These are phyloP conservation scores for Mimachlamys varia DNA, from an alignment of 2,888 invertebrate genomes.

Conservation along the genomic window DNA sequence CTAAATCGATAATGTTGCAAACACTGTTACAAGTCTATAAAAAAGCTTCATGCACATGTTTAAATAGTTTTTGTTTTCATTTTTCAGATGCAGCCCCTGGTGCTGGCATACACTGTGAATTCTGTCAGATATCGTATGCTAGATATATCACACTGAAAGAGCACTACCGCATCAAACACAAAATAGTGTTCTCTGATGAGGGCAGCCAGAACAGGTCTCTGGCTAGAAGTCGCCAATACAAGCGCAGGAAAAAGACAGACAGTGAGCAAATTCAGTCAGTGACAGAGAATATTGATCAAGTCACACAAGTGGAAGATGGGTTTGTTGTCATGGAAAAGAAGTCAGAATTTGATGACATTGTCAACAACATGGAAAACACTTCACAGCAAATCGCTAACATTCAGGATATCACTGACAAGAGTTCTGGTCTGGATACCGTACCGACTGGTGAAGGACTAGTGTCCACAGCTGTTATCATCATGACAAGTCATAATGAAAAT, in stretches of 20 bases:
- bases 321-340: slow-evolving; percentile 44
- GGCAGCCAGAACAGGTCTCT: background rate
- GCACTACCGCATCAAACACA: slow-evolving; percentile 66
- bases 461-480: background rate
- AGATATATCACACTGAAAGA: slow-evolving; percentile 60
- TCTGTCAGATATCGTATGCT: slow-evolving; percentile 65
- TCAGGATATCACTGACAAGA: background rate
- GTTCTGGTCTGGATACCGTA: background rate
- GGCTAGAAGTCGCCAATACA: background rate
- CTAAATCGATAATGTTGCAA: too few relatives aligned
- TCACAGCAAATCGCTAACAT: slow-evolving; percentile 42
- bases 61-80: slow-evolving; percentile 39
- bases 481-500: background rate
- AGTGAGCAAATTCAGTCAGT: background rate
- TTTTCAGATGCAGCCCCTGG: slow-evolving; percentile 61
- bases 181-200: slow-evolving; percentile 44
- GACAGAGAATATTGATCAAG: background rate
- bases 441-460: background rate
- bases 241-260: background rate
- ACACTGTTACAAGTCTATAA: too few relatives aligned
- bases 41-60: background rate
- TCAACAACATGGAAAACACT: slow-evolving; percentile 39
- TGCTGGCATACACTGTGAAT: slow-evolving; percentile 59
- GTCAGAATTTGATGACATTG: slow-evolving; percentile 57
- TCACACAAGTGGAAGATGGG: slow-evolving; percentile 36